Conservation (phyloP, 2,113 vertebrate genomes). For the Mesembrinibis cayennensis region DNA sequence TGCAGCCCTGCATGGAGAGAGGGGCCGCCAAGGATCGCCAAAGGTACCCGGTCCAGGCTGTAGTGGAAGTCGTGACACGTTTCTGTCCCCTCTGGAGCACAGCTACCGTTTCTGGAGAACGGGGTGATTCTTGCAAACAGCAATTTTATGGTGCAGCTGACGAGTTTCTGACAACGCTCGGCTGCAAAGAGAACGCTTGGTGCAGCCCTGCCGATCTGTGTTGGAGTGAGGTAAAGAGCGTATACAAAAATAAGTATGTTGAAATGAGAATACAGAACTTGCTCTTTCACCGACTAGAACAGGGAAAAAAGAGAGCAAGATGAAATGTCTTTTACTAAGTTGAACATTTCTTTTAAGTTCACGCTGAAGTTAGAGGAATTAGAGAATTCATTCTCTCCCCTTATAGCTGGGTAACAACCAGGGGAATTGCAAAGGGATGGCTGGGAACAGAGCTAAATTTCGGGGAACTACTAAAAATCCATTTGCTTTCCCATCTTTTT, state of each 20-base stretch:
- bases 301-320: neutral
- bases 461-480: neutral
- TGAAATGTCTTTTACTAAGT: neutral
- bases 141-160: neutral
- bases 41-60: no score
- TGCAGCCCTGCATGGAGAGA: neutral
- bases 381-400: neutral
- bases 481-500: neutral
- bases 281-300: neutral
- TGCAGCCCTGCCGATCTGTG: neutral
- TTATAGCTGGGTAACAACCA: neutral
- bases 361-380: neutral
- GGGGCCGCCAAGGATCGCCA: neutral
- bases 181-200: neutral
- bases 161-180: neutral
- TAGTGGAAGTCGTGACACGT: neutral
- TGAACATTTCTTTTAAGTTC: neutral
- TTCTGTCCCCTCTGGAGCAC: neutral
- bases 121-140: neutral
- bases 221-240: neutral
- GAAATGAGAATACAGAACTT: neutral
- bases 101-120: neutral
- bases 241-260: neutral
- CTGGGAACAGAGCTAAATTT: neutral
- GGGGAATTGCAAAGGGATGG: neutral